Evolutionary conservation across 2,888 invertebrate species (phyloP), one percentile per base, ranked within the genome.

Genomic region (Cantharis nigra): DNA sequence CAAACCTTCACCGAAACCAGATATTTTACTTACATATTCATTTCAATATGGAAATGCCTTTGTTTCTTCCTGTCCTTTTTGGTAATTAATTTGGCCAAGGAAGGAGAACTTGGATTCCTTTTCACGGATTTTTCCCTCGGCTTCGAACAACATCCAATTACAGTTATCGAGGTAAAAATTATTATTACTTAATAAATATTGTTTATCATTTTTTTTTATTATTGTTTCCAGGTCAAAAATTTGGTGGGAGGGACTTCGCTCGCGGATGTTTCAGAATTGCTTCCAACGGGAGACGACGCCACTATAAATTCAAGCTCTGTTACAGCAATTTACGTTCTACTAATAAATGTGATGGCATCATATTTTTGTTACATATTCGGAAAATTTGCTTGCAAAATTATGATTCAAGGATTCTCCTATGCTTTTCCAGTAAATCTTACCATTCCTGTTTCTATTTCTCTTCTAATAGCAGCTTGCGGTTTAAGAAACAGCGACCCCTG

Each of bases 341-440:
- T 96, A 9, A 91, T 97, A 63, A 97, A 97, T 89, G 91, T 97
- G 70, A 90, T 94, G 73, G 93, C 96, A 2, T 94, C 97, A 4
- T 96, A 97, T 85, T 90, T 97, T 71, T 96, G 96, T 84, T 98
- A 98, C 85, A 94, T 97, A 82, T 96, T 97, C 85, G 97, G 97
- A 80, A 98, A 98, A 89, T 98, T 98, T 83, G 97, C 97, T 3
- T 98, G 98, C 90, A 98, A 98, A 90, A 97, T 98, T 85, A 93
- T 97, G 84, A 98, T 99, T 82, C 99, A 99, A 90, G 96, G 97
- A 20, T 97, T 98, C 90, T 97, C 98, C 86, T 98, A 98, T 86
- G 98, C 99, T 0, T 96, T 99, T 83, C 98, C 99, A 0, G 95
- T 99, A 7, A 97, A 96, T 88, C 91, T 99, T 79, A 95, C 97